Percentiles rank a stretch among this genome's conserved stretches.
Conservation (phyloP, 23 tunicate species). For the Halocynthia roretzi region DNA sequence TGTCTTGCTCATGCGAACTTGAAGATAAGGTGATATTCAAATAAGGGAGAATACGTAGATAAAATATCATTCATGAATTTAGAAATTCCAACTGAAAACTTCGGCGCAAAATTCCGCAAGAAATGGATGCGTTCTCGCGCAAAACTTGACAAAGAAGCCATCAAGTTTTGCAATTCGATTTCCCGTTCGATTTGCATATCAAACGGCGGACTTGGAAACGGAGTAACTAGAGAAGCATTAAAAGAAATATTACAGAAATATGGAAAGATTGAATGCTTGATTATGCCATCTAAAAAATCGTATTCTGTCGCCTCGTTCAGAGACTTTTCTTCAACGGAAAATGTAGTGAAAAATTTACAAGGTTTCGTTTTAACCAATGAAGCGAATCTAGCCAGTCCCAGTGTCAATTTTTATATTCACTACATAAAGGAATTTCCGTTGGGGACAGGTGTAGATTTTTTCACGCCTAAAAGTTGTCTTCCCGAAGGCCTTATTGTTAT, state of each 20-base stretch:
- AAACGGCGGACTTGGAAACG: constrained; percentile 43
- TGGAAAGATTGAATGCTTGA: constrained; percentile 5
- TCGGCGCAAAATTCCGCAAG: constrained; percentile 6
- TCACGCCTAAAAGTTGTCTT: neutral
- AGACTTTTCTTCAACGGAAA: constrained; percentile 4
- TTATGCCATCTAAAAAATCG: constrained; percentile 14
- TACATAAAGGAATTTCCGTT: constrained; percentile 6
- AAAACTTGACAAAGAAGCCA: constrained; percentile 25
- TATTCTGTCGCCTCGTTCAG: constrained; percentile 20
- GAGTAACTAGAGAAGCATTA: constrained; percentile 5
- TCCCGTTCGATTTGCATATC: constrained; percentile 5
- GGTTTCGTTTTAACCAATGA: constrained; percentile 27
- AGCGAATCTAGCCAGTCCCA: constrained; percentile 9
- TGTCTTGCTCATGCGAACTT: too few relatives aligned
- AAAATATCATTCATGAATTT: too few relatives aligned
- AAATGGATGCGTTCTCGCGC: constrained; percentile 8
- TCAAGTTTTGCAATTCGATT: neutral
- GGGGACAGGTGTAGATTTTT: neutral
- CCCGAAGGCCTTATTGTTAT: constrained; percentile 40
- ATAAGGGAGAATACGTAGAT: too few relatives aligned
- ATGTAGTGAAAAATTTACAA: constrained; percentile 20
- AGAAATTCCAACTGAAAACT: neutral
- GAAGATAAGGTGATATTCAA: too few relatives aligned
- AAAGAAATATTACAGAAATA: constrained; percentile 4
- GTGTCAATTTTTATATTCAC: constrained; percentile 14